Conservation (phyloP, 1,140 invertebrate genomes). For the Mizuhopecten yessoensis region DNA sequence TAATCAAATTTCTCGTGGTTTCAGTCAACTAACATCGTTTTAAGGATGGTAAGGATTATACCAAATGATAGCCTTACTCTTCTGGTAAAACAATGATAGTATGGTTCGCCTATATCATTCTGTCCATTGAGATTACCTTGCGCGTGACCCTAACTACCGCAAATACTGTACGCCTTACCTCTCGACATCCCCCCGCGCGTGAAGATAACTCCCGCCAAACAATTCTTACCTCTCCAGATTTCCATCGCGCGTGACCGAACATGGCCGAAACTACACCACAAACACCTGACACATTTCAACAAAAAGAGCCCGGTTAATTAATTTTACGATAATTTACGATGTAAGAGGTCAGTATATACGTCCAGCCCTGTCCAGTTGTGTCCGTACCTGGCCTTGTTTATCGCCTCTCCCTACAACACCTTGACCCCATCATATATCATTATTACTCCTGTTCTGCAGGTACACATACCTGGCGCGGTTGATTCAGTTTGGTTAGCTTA, state of each 20-base stretch:
- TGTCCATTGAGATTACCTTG: background rate
- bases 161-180: background rate
- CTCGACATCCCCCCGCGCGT: background rate
- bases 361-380: background rate
- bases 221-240: no score
- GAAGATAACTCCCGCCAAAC: background rate
- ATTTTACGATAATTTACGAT: conserved; percentile 35
- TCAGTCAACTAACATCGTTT: no score
- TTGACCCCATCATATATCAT: conserved; percentile 31
- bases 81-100: no score
- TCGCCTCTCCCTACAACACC: background rate
- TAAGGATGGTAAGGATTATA: no score
- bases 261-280: background rate
- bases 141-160: background rate
- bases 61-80: no score
- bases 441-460: background rate
- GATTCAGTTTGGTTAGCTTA: background rate
- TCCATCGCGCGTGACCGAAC: background rate
- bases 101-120: no score
- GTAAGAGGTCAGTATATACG: background rate
- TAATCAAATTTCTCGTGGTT: no score
- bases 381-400: background rate
- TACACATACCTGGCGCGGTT: background rate
- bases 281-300: conserved; percentile 5
- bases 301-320: background rate